A percentile compares a stretch with the other conserved stretches of the same genome.
Conservation (phyloP, 2,888 invertebrate genomes). For the Fragum fragum region DNA sequence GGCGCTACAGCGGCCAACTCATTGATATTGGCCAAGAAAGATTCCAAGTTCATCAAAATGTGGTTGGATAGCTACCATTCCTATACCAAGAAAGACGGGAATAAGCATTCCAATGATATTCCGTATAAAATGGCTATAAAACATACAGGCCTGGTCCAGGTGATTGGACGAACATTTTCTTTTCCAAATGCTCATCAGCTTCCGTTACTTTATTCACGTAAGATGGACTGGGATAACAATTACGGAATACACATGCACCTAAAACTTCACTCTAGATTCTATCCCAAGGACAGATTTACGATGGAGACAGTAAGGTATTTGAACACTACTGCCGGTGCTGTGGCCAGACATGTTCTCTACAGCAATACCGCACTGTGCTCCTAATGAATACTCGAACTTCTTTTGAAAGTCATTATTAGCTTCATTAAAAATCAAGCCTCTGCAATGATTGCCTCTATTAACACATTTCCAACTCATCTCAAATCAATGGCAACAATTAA, state of each 20-base stretch:
- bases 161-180: conserved; percentile 69
- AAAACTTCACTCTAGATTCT: conserved; percentile 51
- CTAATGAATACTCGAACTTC: not conserved
- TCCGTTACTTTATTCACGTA: conserved; percentile 62
- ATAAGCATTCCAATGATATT: conserved; percentile 71
- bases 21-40: conserved; percentile 74
- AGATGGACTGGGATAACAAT: conserved; percentile 70
- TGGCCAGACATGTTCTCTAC: conserved; percentile 68
- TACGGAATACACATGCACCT: conserved; percentile 79
- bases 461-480: too few relatives aligned
- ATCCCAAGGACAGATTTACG: conserved; percentile 27
- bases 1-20: conserved; percentile 71
- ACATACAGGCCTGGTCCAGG: conserved; percentile 66
- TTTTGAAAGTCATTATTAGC: too few relatives aligned
- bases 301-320: conserved; percentile 53
- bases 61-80: conserved; percentile 77
- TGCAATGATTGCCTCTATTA: too few relatives aligned
- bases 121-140: conserved; percentile 69
- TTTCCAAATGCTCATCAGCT: conserved; percentile 65
- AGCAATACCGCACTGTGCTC: conserved; percentile 63
- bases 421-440: too few relatives aligned
- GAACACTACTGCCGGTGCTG: conserved; percentile 70
- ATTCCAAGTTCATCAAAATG: conserved; percentile 74
- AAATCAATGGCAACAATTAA: not conserved
- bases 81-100: conserved; percentile 71